Evolutionary conservation across 2,113 vertebrate species (phyloP), one percentile per base, ranked within the genome.

Genomic region (Callipepla californica): DNA sequence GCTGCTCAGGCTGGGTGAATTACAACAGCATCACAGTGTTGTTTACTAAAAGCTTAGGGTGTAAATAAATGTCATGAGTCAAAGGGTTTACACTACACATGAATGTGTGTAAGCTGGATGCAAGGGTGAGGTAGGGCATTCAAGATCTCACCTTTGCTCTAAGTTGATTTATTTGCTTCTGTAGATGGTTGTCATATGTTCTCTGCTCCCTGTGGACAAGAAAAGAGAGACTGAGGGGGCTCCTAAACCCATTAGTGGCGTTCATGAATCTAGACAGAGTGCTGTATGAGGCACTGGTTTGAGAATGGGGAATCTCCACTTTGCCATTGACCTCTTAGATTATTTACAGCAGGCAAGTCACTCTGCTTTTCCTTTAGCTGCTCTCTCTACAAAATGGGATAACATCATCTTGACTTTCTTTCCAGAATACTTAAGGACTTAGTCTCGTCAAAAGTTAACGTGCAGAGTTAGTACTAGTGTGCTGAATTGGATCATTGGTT

Each of bases 21-120:
- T 77, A 42, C 28, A 36, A 32, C 42, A 55, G 59, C 65, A 17
- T 53, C 5, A 2, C 42, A 44, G 53, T 58, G 45, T 30, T 86
- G 65, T 25, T 92, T 81, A 77, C 63, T 51, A 42, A 78, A 95
- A 84, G 69, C 45, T 78, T 91, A 13, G 32, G 68, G 65, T 28
- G 26, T 78, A 85, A 80, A 88, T 94, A 77, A 48, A 90, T 90
- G 26, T 62, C 7, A 14, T 66, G 53, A 87, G 58, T 94, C 85
- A 58, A 62, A 70, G 34, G 82, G 50, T 42, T 80, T 48, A 58
- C 77, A 53, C 76, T 92, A 4, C n/a, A 8, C 40, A 8, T 90
- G 36, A 77, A 45, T 62, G n/a, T n/a, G 18, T 69, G 42, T 73
- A 9, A 50, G 40, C 65, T 86, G 86, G 23, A 51, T 87, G n/a